Evolutionary conservation across 2,113 vertebrate species (phyloP).

Genomic region (Zapornia atra): DNA sequence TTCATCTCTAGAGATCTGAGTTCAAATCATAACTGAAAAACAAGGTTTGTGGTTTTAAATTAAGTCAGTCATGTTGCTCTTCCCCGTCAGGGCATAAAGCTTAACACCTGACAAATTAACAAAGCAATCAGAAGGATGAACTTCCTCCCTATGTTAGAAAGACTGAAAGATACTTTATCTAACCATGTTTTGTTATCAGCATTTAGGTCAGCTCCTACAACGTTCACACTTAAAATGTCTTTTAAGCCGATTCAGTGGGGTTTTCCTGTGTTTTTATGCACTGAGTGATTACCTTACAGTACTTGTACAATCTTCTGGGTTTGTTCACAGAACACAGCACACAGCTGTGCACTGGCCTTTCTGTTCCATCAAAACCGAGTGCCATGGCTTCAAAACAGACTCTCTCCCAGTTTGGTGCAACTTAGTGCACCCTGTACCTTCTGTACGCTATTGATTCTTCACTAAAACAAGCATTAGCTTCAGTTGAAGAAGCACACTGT

Average conservation of each 20-base stretch:
- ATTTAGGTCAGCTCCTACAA: not conserved
- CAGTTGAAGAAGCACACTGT: not conserved
- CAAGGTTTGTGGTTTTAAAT: not conserved
- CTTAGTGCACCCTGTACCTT: not conserved
- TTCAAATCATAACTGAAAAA: not conserved
- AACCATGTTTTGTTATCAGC: not conserved
- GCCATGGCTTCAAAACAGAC: not conserved
- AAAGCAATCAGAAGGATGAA: not conserved
- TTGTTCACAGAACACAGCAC: not conserved
- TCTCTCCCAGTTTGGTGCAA: not conserved
- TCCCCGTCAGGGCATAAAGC: not conserved
- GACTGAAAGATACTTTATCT: not conserved
- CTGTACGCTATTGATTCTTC: not conserved
- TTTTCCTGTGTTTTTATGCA: not conserved
- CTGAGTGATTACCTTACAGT: not conserved
- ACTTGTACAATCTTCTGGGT: not conserved
- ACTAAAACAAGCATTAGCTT: not conserved
- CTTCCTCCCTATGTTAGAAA: not conserved
- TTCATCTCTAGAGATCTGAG: not conserved
- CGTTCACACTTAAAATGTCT: not conserved
- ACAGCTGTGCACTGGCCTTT: fast-evolving
- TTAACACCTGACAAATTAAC: not conserved
- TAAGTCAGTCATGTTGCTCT: not conserved
- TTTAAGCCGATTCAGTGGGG: not conserved
- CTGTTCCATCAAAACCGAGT: fast-evolving